Percentiles rank a stretch among this genome's conserved stretches.
These are phyloP conservation scores for Eidolon dupreanum DNA, from an alignment of 2,797 vertebrate genomes.

Conservation along the genomic window DNA sequence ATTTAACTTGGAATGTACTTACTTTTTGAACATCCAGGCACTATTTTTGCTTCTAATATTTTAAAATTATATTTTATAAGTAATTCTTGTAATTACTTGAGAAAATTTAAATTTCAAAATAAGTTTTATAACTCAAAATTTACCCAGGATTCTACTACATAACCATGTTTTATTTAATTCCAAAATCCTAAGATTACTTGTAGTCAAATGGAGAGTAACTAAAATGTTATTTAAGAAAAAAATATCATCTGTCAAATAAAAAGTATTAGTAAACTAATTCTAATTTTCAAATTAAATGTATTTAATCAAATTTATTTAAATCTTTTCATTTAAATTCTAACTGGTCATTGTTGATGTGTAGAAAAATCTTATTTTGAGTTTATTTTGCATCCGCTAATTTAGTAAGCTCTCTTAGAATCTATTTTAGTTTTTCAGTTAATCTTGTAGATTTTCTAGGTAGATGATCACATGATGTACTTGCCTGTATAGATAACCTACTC, in stretches of 20 bases:
- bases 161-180: not conserved
- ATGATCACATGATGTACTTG: not conserved
- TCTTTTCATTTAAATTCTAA: not conserved
- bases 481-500: not conserved
- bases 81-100: not conserved
- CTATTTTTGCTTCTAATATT: not conserved
- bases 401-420: not conserved
- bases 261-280: not conserved
- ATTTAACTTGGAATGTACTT: not conserved
- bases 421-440: not conserved
- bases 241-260: not conserved
- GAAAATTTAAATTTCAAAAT: not conserved
- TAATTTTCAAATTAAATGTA: not conserved
- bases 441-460: not conserved
- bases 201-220: not conserved
- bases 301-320: not conserved
- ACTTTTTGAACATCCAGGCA: not conserved
- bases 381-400: not conserved
- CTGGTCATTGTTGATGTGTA: not conserved
- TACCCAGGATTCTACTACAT: not conserved
- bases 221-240: slow-evolving; percentile 1
- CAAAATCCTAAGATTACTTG: not conserved
- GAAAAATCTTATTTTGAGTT: not conserved
- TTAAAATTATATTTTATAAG: not conserved
- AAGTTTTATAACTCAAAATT: not conserved